Percentiles rank a stretch among this genome's conserved stretches.
These are phyloP conservation scores for Cyprinodon brontotheroides DNA, from an alignment of 2,113 vertebrate genomes.

Conservation along the genomic window DNA sequence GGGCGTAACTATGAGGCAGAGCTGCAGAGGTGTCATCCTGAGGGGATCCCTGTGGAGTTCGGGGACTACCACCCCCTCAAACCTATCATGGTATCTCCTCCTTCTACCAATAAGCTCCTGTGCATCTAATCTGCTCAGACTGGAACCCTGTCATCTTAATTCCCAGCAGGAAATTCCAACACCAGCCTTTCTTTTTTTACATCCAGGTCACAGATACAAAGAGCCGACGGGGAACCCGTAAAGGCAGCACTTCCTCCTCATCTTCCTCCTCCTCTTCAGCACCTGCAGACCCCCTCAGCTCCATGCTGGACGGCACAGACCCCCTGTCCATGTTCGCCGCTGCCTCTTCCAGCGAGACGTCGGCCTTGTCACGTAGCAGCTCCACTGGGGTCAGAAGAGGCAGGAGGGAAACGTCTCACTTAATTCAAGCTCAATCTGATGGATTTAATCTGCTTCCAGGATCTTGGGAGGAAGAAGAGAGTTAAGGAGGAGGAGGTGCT, in stretches of 20 bases:
- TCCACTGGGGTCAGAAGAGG: constrained; percentile 62
- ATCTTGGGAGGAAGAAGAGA: constrained; percentile 82
- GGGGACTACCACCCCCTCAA: constrained; percentile 96
- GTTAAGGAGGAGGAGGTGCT: constrained; percentile 84
- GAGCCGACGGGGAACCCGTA: constrained; percentile 85
- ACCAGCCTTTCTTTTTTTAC: neutral
- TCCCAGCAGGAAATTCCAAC: no score
- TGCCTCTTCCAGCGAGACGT: constrained; percentile 75
- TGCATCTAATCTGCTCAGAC: no score
- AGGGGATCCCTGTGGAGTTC: constrained; percentile 82
- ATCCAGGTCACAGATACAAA: constrained; percentile 91
- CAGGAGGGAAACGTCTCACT: neutral
- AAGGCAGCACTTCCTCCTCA: constrained; percentile 94
- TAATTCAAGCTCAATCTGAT: neutral
- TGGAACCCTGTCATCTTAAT: neutral
- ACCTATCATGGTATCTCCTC: constrained; percentile 82
- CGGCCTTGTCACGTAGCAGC: constrained; percentile 58
- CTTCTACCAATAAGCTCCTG: neutral
- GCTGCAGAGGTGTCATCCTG: constrained; percentile 79
- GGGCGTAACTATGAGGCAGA: constrained; percentile 86
- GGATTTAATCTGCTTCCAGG: constrained; percentile 72
- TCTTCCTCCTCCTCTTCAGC: constrained; percentile 90
- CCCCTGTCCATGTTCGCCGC: constrained; percentile 94
- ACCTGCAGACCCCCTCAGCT: constrained; percentile 89
- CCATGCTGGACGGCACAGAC: constrained; percentile 92